Evolutionary conservation across 2,888 invertebrate species (phyloP), one percentile per base, ranked within the genome.

Genomic region (Nebria brevicollis): DNA sequence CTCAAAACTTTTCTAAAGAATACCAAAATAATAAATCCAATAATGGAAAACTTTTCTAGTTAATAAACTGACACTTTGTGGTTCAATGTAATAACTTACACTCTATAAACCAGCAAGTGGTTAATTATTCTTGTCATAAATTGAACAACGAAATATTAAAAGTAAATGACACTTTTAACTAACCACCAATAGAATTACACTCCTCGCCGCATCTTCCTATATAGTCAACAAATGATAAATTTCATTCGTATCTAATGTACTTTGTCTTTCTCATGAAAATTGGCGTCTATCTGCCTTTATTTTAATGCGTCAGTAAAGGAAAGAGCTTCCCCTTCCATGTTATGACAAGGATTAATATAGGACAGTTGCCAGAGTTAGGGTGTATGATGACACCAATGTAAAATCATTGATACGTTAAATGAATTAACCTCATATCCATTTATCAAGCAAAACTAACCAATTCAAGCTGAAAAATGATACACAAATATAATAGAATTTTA

Each of bases 351-450:
- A 54, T 54, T 54, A 54, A 54, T 54, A 54, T 54, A 2, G 54
- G 54, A 54, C 54, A 54, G 54, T 54, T 54, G 54, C 54, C 13
- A 54, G 54, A 54, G 13, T 13, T 54, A 54, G 54, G 54, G 54
- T 54, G 54, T 34, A 34, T 34, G 34, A 34, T 34, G 34, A 34
- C 54, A 54, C 54, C 54, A 54, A 54, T 54, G 54, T 54, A 54
- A 54, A 54, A 54, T 54, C 54, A 54, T 54, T 54, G 54, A 54
- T 54, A 54, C 54, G 54, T 54, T 54, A 54, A 54, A 54, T 54
- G 54, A 54, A 54, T 54, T 54, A 13, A 11, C 13, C 54, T 13
- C 13, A 54, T 54, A 54, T 8, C 8, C 54, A 54, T 54, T 54
- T 54, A 3, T 54, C 54, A 54, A 54, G 13, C 8, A 13, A 54